These are phyloP conservation scores for Harlomillsia oculata DNA, from an alignment of 1,140 invertebrate genomes.

Conservation along the genomic window DNA sequence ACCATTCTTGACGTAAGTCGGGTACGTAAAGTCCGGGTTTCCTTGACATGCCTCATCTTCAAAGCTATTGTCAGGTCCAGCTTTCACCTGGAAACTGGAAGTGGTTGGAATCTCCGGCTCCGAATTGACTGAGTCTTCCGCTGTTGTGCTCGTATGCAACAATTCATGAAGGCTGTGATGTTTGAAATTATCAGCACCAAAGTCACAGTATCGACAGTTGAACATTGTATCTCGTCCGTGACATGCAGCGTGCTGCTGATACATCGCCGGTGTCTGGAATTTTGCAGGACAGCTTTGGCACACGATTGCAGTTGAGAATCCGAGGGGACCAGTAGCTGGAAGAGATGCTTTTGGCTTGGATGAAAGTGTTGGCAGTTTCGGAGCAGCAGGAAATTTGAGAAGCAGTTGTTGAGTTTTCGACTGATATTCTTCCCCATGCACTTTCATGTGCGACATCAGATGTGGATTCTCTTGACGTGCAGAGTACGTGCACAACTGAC, in stretches of 20 bases:
- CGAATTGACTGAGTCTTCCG: not conserved
- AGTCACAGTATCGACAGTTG: conserved; percentile 73
- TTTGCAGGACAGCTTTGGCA: conserved; percentile 57
- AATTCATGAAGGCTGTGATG: conserved; percentile 65
- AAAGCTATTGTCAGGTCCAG: conserved; percentile 36
- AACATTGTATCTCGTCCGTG: conserved; percentile 53
- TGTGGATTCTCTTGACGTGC: conserved; percentile 55
- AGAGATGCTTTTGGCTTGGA: not conserved
- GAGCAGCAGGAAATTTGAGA: conserved; percentile 50
- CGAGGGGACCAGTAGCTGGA: not conserved
- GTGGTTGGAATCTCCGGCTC: not conserved
- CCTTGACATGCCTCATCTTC: conserved; percentile 53
- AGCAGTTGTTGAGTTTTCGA: conserved; percentile 60
- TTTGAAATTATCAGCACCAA: conserved; percentile 64
- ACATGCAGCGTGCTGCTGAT: conserved; percentile 60
- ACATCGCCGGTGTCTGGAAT: conserved; percentile 56
- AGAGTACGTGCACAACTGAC: conserved; percentile 67
- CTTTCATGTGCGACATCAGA: conserved; percentile 60
- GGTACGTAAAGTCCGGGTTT: conserved; percentile 65
- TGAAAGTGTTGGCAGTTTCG: conserved; percentile 1
- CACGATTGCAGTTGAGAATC: not conserved
- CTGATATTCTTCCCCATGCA: conserved; percentile 72
- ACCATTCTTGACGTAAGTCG: conserved; percentile 62
- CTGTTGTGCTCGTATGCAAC: conserved; percentile 43
- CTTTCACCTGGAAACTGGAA: not conserved